These are phyloP conservation scores for Orthosia gothica DNA, from an alignment of 2,888 invertebrate species.

Conservation along the genomic window DNA sequence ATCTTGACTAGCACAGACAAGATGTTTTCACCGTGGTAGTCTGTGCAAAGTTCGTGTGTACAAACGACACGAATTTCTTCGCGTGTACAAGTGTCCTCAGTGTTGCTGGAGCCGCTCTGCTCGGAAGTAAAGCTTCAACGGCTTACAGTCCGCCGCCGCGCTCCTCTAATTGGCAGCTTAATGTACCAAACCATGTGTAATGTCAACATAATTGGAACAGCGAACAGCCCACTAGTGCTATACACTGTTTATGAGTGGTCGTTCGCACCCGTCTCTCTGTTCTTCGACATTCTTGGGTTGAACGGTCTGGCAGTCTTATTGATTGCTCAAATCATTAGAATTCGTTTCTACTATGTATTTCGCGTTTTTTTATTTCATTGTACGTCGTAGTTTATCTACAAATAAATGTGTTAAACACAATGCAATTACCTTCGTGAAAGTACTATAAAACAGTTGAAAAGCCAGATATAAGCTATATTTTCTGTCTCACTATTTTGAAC, in stretches of 20 bases:
- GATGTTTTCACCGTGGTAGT: too few relatives aligned
- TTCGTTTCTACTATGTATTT: conserved; percentile 3
- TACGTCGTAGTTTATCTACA: conserved; percentile 27
- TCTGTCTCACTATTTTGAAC: conserved; percentile 1
- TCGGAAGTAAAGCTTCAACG: conserved; percentile 37
- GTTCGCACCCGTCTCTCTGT: conserved; percentile 29
- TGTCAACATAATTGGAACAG: conserved; percentile 68
- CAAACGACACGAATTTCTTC: too few relatives aligned
- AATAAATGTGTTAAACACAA: conserved; percentile 36
- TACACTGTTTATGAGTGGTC: conserved; percentile 62
- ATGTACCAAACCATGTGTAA: conserved; percentile 74
- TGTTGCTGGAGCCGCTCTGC: too few relatives aligned
- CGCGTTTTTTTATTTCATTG: conserved; percentile 19
- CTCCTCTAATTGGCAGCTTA: conserved; percentile 67
- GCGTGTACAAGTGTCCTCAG: too few relatives aligned
- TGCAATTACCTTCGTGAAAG: conserved; percentile 46
- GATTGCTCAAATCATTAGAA: conserved; percentile 16
- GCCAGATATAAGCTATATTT: neutral
- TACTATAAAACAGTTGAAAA: conserved; percentile 11
- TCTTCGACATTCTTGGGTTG: conserved; percentile 27
- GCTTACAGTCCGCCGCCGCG: conserved; percentile 45
- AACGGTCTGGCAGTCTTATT: conserved; percentile 20
- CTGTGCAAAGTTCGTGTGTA: too few relatives aligned
- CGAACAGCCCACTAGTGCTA: conserved; percentile 62
- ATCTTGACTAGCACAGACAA: too few relatives aligned